Evolutionary conservation across 2,888 invertebrate genomes (phyloP), one percentile per base, ranked within the genome.

Genomic region (Dryomyza anilis): DNA sequence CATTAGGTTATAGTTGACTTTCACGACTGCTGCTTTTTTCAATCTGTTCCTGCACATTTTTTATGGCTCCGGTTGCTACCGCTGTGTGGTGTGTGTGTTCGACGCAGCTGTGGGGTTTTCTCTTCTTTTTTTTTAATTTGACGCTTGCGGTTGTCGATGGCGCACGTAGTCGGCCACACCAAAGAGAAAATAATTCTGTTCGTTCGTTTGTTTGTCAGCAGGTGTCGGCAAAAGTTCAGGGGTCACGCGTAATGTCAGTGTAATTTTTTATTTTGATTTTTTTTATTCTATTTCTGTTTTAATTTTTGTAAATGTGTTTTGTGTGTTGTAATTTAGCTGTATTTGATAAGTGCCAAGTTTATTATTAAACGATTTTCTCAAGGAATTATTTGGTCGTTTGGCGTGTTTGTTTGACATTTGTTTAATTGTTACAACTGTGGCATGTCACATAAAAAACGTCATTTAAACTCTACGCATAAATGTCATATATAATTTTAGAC

Each of bases 311-410:
- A 14, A 2, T 50, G 23, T 21, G 19, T 50, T 50, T 39, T 39
- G 14, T 39, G 14, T 7, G 2, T 6, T n/a, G 7, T 14, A 12
- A 12, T 39, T n/a, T 39, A 12, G 14, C 7, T 39, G 4, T 7
- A 19, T 21, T 14, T 50, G n/a, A n/a, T n/a, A n/a, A n/a, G n/a
- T n/a, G 12, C 36, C 14, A 46, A 29, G 58, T 30, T 16, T 33
- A 59, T 59, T 59, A 30, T 46, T 60, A 36, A 60, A 27, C 25
- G 23, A 60, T 50, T 33, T 60, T 50, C 50, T 60, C 60, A 50
- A 60, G 60, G 60, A 36, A 45, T 36, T 36, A 19, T 50, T 19
- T 50, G 14, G 45, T 29, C 43, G 43, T 27, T 25, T 27, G 14
- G n/a, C 25, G 39, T 8, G 14, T 45, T 27, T 58, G 45, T 23